Evolutionary conservation across 2,113 vertebrate species (phyloP).

Genomic region (Rallus limicola): DNA sequence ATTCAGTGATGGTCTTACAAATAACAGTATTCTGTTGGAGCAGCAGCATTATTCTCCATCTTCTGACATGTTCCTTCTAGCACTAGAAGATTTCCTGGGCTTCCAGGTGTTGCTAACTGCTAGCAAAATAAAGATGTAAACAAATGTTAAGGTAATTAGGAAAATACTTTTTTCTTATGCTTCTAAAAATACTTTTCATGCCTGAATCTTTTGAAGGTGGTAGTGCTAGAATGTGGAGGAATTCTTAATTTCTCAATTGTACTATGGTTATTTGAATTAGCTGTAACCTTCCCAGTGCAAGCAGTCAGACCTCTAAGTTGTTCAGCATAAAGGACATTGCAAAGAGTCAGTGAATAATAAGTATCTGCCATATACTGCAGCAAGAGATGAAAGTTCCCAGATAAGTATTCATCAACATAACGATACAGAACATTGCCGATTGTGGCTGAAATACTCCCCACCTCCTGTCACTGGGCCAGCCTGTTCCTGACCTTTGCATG

Average conservation of each 20-base stretch:
- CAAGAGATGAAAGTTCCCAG: background rate
- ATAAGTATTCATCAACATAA: background rate
- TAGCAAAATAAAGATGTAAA: background rate
- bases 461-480: background rate
- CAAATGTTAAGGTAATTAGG: background rate
- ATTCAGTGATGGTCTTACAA: background rate
- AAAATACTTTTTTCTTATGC: background rate
- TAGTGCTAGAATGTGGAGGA: background rate
- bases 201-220: background rate
- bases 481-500: background rate
- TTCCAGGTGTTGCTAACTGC: background rate
- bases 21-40: background rate
- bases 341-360: background rate
- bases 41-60: background rate
- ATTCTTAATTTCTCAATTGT: background rate
- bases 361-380: background rate
- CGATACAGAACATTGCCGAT: background rate
- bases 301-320: background rate
- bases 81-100: background rate
- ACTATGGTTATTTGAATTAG: background rate
- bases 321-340: background rate
- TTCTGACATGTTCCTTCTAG: background rate
- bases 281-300: background rate
- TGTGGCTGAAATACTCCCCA: slow-evolving; percentile 10
- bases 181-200: background rate